Evolutionary conservation across 2,888 invertebrate genomes (phyloP).

Genomic region (Charanyca ferruginea): DNA sequence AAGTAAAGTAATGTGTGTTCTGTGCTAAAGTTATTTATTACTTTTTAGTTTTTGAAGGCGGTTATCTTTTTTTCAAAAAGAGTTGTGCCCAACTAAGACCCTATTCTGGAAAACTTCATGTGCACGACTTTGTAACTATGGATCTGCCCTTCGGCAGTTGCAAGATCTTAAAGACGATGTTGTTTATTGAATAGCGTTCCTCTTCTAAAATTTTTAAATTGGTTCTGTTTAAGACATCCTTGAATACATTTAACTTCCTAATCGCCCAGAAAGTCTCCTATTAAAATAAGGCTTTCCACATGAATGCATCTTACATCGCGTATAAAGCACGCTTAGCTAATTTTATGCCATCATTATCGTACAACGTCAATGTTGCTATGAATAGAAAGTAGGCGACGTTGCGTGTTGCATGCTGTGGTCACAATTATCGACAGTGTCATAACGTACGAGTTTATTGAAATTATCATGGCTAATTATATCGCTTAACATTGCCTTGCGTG

Average conservation of each 20-base stretch:
- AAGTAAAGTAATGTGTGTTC: no score
- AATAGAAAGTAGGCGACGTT: slow-evolving; percentile 68
- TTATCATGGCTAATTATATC: slow-evolving; percentile 58
- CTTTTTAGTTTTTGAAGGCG: no score
- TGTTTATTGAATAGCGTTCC: neutral
- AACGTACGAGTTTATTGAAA: slow-evolving; percentile 50
- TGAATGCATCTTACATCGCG: slow-evolving; percentile 56
- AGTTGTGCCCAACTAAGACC: neutral
- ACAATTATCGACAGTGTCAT: slow-evolving; percentile 50
- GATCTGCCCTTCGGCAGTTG: neutral
- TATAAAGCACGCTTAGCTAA: slow-evolving; percentile 63
- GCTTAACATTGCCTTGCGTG: slow-evolving; percentile 36
- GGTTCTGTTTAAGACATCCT: neutral
- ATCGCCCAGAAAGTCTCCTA: slow-evolving; percentile 6
- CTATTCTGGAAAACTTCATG: neutral
- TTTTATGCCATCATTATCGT: slow-evolving; percentile 62
- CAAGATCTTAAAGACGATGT: no score
- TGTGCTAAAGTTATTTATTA: no score
- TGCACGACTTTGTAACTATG: neutral
- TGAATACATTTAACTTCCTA: neutral
- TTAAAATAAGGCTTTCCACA: slow-evolving; percentile 36
- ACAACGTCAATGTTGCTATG: slow-evolving; percentile 58
- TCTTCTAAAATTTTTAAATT: neutral
- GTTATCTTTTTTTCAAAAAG: neutral
- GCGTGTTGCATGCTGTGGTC: slow-evolving; percentile 49